phyloP scores from a whole-genome alignment of 2,113 vertebrate species.

The Garra rufa region DNA sequence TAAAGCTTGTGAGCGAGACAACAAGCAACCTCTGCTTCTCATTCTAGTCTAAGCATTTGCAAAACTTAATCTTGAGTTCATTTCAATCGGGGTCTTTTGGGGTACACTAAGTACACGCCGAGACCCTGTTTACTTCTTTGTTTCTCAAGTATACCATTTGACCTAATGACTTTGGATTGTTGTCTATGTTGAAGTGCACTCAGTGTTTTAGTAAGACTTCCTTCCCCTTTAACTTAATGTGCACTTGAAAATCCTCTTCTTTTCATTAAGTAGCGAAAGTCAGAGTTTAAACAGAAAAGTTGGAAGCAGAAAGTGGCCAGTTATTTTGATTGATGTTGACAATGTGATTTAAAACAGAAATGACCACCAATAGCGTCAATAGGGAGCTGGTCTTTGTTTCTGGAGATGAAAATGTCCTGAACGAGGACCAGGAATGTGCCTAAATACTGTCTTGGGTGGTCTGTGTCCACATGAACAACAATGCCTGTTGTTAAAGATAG shows the following conservation, averaged over 20 bases:
- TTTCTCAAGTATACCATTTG: constrained; percentile 52
- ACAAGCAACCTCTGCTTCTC: not conserved
- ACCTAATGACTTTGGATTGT: constrained; percentile 59
- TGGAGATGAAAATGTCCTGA: constrained; percentile 45
- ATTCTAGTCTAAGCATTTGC: constrained; percentile 22
- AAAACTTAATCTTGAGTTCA: constrained; percentile 9
- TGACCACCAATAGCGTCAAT: constrained; percentile 59
- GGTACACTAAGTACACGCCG: not conserved
- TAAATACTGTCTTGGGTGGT: constrained; percentile 48
- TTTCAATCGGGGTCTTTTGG: constrained; percentile 33
- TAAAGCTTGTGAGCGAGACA: not conserved
- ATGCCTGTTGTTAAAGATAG: constrained; percentile 29
- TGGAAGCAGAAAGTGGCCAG: constrained; percentile 57
- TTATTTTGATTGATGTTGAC: constrained; percentile 63
- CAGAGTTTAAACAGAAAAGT: constrained; percentile 50
- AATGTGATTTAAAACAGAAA: constrained; percentile 60
- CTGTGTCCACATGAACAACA: constrained; percentile 21
- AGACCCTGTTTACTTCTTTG: constrained; percentile 31
- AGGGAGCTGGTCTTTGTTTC: constrained; percentile 62
- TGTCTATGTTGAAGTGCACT: constrained; percentile 60
- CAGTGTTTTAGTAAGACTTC: constrained; percentile 60
- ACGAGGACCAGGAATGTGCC: constrained; percentile 52
- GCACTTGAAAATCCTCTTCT: constrained; percentile 56
- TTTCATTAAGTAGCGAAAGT: not conserved
- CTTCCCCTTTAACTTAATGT: constrained; percentile 58